Evolutionary conservation across 2,888 invertebrate genomes (phyloP), one percentile per base, ranked within the genome.

Genomic region (Pachydiplax longipennis): DNA sequence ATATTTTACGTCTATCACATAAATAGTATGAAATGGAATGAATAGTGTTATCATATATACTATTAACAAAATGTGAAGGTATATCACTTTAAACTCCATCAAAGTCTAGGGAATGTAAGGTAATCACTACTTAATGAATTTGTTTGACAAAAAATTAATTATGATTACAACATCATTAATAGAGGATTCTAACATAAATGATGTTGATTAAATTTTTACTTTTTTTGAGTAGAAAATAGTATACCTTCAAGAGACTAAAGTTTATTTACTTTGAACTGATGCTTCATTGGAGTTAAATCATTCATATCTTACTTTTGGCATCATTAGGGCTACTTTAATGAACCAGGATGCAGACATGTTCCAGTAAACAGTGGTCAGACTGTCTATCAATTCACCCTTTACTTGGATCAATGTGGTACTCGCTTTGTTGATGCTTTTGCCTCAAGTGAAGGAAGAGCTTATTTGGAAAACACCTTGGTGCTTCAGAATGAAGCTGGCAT

Each of bases 401-500:
- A 95, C 92, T 93, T 97, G 22, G 96, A 97, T 92, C 96, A 96
- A 81, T 97, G 97, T 92, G 97, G 97, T 40, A 97, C 97, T 0
- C 96, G 96, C 93, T 97, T 97, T 94, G 96, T 97, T 92, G 97
- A 97, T 92, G 96, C 96, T 91, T 97, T 97, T 92, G 95, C 96
- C 92, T 96, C 96, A 8, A 95, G 96, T 93, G 95, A 94, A 44
- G 97, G 97, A 2, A 96, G 97, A 93, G 97, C 97, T 0, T 97
- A 97, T 93, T 94, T 97, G 91, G 97, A 97, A 93, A 97, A 97
- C 92, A 96, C 97, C 4, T 94, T 97, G 35, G 97, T 97, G 15
- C 93, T 97, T 5, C 96, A 97, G 95, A 97, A 97, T 92, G 97
- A 97, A 93, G 95, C 95, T 4, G 97, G 97, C 6, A 97, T 97